Conservation (phyloP, 2,888 invertebrate genomes). For the Rhorus exstirpatorius region DNA sequence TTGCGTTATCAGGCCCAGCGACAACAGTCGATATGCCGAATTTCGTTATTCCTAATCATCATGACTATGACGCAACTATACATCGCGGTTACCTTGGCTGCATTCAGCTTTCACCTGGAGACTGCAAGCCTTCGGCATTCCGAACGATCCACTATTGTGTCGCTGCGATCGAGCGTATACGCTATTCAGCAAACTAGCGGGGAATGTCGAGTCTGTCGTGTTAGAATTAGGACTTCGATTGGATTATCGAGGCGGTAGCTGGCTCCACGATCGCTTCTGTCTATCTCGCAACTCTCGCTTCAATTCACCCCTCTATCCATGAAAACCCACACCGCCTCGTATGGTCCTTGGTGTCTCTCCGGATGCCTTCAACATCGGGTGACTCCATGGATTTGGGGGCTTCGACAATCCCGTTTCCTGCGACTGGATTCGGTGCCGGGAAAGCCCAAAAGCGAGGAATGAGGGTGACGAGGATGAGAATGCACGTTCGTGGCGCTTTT, state of each 20-base stretch:
- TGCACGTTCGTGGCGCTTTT: constrained; percentile 42
- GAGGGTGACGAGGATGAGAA: constrained; percentile 54
- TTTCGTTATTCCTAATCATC: constrained; percentile 77
- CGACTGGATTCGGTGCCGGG: constrained; percentile 50
- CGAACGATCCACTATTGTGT: constrained; percentile 81
- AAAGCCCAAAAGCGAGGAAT: constrained; percentile 51
- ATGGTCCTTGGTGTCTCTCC: constrained; percentile 67
- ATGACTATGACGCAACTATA: constrained; percentile 12
- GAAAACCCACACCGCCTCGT: constrained; percentile 42
- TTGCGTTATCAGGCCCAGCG: constrained; percentile 38
- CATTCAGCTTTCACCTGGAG: constrained; percentile 42
- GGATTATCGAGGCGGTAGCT: constrained; percentile 83
- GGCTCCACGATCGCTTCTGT: constrained; percentile 68
- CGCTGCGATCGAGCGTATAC: constrained; percentile 77
- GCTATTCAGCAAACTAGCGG: constrained; percentile 85
- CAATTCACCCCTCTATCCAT: constrained; percentile 38
- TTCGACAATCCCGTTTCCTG: constrained; percentile 67
- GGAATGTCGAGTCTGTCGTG: constrained; percentile 84
- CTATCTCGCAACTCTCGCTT: constrained; percentile 61
- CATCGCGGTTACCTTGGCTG: constrained; percentile 38
- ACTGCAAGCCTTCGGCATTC: constrained; percentile 77
- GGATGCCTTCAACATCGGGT: constrained; percentile 68
- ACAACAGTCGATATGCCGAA: constrained; percentile 76
- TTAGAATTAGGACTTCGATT: constrained; percentile 86
- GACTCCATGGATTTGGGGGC: constrained; percentile 62